Conservation (phyloP, 2,113 vertebrate species). For the Trachemys scripta region DNA sequence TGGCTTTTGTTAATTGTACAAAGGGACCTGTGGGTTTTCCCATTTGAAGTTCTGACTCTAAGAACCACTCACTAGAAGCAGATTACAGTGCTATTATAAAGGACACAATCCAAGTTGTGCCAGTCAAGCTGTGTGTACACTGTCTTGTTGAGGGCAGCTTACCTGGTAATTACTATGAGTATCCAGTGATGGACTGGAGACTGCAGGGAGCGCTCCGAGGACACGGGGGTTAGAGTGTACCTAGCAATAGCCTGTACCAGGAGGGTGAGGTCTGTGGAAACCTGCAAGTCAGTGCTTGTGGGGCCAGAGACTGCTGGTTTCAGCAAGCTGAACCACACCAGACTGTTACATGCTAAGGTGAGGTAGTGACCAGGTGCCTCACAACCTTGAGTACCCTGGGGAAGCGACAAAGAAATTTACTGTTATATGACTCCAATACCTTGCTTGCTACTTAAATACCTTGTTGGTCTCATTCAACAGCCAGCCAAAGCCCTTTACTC, state of each 20-base stretch:
- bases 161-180: neutral
- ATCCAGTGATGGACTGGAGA: neutral
- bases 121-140: neutral
- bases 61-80: neutral
- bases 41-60: neutral
- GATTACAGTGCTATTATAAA: neutral
- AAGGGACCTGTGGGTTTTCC: neutral
- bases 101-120: neutral
- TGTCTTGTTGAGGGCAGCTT: neutral
- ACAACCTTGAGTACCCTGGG: neutral
- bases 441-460: slow-evolving; percentile 75
- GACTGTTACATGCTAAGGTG: too few species aligned
- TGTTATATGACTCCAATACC: neutral
- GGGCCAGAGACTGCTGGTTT: neutral
- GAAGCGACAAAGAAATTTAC: neutral
- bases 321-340: neutral
- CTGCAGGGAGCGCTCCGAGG: neutral
- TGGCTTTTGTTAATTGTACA: neutral
- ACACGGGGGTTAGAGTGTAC: neutral
- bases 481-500: slow-evolving; percentile 92
- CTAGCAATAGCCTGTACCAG: neutral
- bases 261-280: neutral
- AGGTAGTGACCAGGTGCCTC: neutral
- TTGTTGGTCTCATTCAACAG: slow-evolving; percentile 92
- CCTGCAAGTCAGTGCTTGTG: neutral